These are phyloP conservation scores for Cabera pusaria DNA, from an alignment of 2,888 invertebrate species.

Conservation along the genomic window DNA sequence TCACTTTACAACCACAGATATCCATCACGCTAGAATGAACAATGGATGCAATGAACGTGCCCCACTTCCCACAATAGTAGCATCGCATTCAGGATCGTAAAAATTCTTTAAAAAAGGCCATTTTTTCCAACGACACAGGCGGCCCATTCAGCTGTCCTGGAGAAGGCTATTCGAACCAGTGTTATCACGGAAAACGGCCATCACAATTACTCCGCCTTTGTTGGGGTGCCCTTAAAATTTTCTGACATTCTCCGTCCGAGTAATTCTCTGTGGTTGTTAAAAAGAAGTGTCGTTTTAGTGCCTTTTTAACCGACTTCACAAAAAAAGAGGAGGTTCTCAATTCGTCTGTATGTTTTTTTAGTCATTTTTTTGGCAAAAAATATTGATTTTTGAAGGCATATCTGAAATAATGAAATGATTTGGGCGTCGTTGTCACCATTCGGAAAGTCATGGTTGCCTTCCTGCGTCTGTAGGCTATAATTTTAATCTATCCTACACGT, in stretches of 20 bases:
- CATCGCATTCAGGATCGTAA: conserved; percentile 35
- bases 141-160: conserved; percentile 30
- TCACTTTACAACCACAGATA: conserved; percentile 12
- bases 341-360: too few species aligned
- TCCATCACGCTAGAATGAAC: conserved; percentile 20
- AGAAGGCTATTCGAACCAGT: conserved; percentile 30
- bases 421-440: too few species aligned
- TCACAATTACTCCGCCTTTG: conserved; percentile 35
- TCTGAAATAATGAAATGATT: too few species aligned
- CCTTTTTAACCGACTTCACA: too few species aligned
- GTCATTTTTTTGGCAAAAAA: too few species aligned
- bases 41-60: conserved; percentile 27
- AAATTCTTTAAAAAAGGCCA: conserved; percentile 32
- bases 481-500: too few species aligned
- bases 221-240: conserved; percentile 16
- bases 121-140: conserved; percentile 33
- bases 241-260: conserved; percentile 13
- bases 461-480: too few species aligned
- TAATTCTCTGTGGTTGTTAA: conserved; percentile 8
- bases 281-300: conserved; percentile 2
- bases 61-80: conserved; percentile 31
- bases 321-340: too few species aligned
- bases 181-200: conserved; percentile 31
- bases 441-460: too few species aligned
- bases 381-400: too few species aligned